Conservation (phyloP, 2,888 invertebrate genomes). For the Electrophaes corylata region DNA sequence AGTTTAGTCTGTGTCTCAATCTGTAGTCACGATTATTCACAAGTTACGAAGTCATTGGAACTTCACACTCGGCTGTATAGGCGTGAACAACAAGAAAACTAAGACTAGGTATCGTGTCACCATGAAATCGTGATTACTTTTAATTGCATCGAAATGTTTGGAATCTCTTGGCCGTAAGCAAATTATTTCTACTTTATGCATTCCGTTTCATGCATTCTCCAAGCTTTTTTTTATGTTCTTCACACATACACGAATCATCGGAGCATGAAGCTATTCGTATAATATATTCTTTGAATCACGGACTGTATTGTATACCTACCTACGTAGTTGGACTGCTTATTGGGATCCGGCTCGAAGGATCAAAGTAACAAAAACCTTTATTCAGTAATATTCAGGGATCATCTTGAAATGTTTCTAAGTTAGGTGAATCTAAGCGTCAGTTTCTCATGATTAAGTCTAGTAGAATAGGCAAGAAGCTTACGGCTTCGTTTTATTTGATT, state of each 20-base stretch:
- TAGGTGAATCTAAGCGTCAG: too few species aligned
- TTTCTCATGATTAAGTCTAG: too few species aligned
- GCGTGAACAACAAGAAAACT: slow-evolving; percentile 19
- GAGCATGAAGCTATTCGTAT: slow-evolving; percentile 13
- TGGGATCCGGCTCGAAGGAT: neutral
- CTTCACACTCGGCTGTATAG: slow-evolving; percentile 2
- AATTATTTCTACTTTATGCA: slow-evolving; percentile 14
- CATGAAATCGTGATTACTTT: slow-evolving; percentile 28
- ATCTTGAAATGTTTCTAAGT: too few species aligned
- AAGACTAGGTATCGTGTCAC: slow-evolving; percentile 18
- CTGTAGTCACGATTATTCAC: slow-evolving; percentile 8
- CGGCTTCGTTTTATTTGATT: too few species aligned
- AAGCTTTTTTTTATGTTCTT: slow-evolving; percentile 11
- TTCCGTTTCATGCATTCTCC: slow-evolving; percentile 10
- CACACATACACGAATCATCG: slow-evolving; percentile 13
- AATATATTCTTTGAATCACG: neutral
- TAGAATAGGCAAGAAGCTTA: too few species aligned
- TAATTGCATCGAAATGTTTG: slow-evolving; percentile 22
- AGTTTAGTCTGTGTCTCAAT: slow-evolving; percentile 6
- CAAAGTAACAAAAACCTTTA: neutral
- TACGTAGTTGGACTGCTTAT: neutral
- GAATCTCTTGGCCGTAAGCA: slow-evolving; percentile 14
- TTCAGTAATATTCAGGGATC: too few species aligned
- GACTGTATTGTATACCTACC: neutral
- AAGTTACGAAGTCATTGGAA: slow-evolving; percentile 6